Base-by-base conservation (phyloP, 2,888 invertebrate species). In the Calliphora vomitoria region DNA sequence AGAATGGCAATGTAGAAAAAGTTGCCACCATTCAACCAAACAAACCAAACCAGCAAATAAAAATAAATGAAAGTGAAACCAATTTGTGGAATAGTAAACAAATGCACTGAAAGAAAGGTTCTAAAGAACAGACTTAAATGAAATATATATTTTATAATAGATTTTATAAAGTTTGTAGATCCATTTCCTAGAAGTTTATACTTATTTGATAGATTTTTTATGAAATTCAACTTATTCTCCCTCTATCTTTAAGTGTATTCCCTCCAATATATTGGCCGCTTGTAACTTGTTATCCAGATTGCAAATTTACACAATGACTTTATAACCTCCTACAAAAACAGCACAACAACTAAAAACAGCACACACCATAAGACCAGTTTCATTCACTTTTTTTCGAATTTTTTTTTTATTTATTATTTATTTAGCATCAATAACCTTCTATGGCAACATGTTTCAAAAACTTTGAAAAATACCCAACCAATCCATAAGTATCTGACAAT, bases 341-440 rank as follows among this genome's bases (percentile, higher is more conserved):
- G n/a, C 20, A 69, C 50, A 81, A 38, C 53, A 72, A 64, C 64
- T 83, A 13, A 71, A 38, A 60, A 50, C n/a, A 31, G 11, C 41
- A 71, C n/a, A 62, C 55, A n/a, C 35, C 71, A 71, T 47, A 71
- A 87, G 75, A 84, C 81, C 35, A 81, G 85, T 87, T 85, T 79
- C 62, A 74, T 74, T 76, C 38, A 75, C 53, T 82, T 86, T 66
- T 82, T 18, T 76, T 44, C 44, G 0, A 25, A n/a, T 50, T 60
- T 75, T 69, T 50, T 71, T 15, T 72, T 75, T 15, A 53, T 66
- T 55, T 55, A 10, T 72, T 71, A 74, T 78, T 74, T 66, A 85
- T 78, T 87, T 82, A 79, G 78, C 72, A 78, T 79, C 85, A 85
- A 82, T 85, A 79, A 81, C 84, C 80, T 84, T 87, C 79, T 87